A percentile compares a stretch with the other conserved stretches of the same genome.
Evolutionary conservation across 2,888 invertebrate genomes (phyloP).

Genomic region (Acanthopleura granulata): DNA sequence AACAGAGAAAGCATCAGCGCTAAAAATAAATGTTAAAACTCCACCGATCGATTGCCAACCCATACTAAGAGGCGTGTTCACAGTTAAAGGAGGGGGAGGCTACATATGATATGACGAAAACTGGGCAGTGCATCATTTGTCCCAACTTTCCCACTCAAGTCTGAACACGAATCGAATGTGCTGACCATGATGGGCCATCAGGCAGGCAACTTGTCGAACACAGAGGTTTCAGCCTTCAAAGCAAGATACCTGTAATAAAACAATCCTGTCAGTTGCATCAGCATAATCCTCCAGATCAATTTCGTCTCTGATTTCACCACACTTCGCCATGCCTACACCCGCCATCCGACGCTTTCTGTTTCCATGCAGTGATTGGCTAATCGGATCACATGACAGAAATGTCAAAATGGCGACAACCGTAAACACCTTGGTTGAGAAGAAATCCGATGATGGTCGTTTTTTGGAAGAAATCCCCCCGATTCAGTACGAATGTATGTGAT

Average conservation of each 20-base stretch:
- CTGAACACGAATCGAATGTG: no score
- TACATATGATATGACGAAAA: no score
- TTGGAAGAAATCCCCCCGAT: constrained; percentile 31
- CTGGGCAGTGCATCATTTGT: no score
- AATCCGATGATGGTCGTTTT: background rate
- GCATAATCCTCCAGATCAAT: background rate
- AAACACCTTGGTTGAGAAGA: background rate
- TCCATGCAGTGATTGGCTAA: background rate
- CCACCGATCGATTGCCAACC: no score
- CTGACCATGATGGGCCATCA: no score
- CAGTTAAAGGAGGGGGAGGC: no score
- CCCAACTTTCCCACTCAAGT: no score
- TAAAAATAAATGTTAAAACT: no score
- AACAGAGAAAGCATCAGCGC: no score
- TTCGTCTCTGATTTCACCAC: background rate
- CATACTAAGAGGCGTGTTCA: no score
- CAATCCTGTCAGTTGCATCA: background rate
- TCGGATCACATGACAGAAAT: constrained; percentile 1
- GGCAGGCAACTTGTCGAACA: no score
- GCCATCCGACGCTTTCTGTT: background rate
- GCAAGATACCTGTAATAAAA: background rate
- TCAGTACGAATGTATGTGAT: constrained; percentile 45
- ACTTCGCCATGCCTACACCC: background rate
- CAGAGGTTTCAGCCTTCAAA: no score
- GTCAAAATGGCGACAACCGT: background rate